Conservation (phyloP, 1,140 invertebrate species). For the Drosophila albomicans region DNA sequence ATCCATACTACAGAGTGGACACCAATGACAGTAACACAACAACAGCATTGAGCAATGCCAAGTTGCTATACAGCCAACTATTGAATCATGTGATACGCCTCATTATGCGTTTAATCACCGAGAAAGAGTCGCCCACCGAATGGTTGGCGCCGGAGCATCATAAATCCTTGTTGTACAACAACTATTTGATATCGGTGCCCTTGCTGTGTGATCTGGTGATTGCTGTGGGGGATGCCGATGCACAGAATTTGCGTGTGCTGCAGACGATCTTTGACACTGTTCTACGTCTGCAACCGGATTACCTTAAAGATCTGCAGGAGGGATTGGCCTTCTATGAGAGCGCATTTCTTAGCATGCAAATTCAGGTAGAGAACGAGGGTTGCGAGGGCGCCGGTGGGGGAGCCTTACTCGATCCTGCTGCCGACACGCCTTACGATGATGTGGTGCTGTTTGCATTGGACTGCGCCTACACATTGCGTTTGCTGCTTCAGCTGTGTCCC, state of each 20-base stretch:
- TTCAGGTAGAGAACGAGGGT: conserved; percentile 79
- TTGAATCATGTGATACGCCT: conserved; percentile 88
- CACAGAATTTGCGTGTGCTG: conserved; percentile 87
- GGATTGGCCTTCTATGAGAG: conserved; percentile 86
- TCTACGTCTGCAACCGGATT: conserved; percentile 89
- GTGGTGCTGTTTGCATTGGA: conserved; percentile 90
- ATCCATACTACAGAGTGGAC: conserved; percentile 88
- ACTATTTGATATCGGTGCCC: conserved; percentile 93
- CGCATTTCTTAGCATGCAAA: conserved; percentile 79
- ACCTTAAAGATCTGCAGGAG: conserved; percentile 88
- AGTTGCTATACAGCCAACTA: conserved; percentile 86
- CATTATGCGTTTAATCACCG: conserved; percentile 90
- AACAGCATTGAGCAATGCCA: conserved; percentile 28
- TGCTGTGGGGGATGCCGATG: conserved; percentile 87
- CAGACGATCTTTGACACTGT: conserved; percentile 88
- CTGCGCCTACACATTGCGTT: conserved; percentile 88
- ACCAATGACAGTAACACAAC: conserved; percentile 47
- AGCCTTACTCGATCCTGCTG: conserved; percentile 55
- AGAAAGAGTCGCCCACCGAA: conserved; percentile 90
- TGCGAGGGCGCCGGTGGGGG: conserved; percentile 78
- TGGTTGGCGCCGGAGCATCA: conserved; percentile 89
- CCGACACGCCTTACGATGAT: conserved; percentile 87
- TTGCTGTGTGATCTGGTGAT: conserved; percentile 92
- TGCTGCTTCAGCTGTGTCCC: conserved; percentile 88
- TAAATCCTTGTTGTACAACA: conserved; percentile 90